Base-by-base conservation (phyloP, 2,797 vertebrate genomes). In the Artibeus lituratus region DNA sequence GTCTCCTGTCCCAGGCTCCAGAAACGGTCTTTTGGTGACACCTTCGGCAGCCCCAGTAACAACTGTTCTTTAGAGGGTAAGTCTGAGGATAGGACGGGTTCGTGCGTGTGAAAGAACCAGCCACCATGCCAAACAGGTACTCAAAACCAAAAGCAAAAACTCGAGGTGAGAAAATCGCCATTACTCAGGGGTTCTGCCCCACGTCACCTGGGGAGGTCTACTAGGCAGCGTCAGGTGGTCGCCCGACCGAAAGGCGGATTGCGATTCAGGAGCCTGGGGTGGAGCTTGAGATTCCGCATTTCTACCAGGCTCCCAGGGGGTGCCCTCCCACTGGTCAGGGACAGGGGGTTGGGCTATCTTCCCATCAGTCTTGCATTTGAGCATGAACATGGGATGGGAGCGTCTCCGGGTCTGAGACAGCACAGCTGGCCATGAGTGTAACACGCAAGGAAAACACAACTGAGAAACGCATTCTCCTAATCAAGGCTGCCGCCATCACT, bases 61-160 rank as follows among this genome's bases (percentile, higher is more conserved):
- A 92, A 65, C 92, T 78, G 78, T 83, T 73, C 87, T 78, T 85
- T 47, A 83, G 7, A 77, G 37, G 21, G 67, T 4, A 37, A 78
- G 85, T 59, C 55, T 3, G 35, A 59, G 90, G 92, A 96, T 94
- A 94, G 90, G 84, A 80, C 16, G 51, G 77, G 81, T 87, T 91
- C 70, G 4, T 12, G 65, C 6, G 14, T 2, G 19, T 35, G 39
- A 92, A 89, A 90, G 49, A 72, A 69, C 24, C 22, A 18, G 44
- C 90, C 53, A 70, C 10, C 19, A 37, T 0, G 22, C 62, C 32
- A 72, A 69, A 51, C 11, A 62, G 76, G 35, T 49, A 32, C 49
- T 29, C 21, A 69, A 91, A 69, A 59, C 35, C 11, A 85, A 32
- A 57, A 51, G 70, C 37, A 57, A 51, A 84, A 37, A 1, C 26